phyloP scores from a whole-genome alignment of 2,888 invertebrate genomes.

The Uloborus plumipes region DNA sequence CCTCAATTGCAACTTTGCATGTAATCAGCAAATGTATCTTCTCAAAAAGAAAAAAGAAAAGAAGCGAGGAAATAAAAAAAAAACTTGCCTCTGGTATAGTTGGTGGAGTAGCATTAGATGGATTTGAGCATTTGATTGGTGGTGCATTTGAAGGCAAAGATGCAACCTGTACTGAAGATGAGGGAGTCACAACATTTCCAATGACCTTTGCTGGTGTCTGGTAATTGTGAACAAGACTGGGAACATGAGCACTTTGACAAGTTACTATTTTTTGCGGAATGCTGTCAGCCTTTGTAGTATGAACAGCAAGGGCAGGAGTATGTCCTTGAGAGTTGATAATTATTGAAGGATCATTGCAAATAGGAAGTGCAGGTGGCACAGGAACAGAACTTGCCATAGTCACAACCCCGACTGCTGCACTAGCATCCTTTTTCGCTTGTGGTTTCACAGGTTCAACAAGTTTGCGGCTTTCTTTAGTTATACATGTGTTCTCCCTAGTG shows the following conservation, averaged over 20 bases:
- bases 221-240: conserved; percentile 29
- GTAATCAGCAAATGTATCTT: no score
- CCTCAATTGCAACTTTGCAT: no score
- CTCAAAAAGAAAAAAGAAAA: no score
- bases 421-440: conserved; percentile 14
- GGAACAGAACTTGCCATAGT: conserved; percentile 25
- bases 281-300: no score
- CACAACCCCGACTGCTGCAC: conserved; percentile 23
- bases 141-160: conserved; percentile 18
- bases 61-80: no score
- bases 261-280: no score
- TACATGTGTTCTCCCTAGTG: neutral
- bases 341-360: conserved; percentile 27
- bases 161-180: conserved; percentile 19
- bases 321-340: neutral
- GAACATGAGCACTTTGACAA: neutral
- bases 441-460: conserved; percentile 10
- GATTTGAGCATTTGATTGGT: conserved; percentile 12
- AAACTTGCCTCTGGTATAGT: conserved; percentile 42
- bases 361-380: conserved; percentile 3
- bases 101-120: conserved; percentile 1
- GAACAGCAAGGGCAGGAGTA: no score
- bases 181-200: conserved; percentile 33
- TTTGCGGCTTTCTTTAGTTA: neutral
- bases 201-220: conserved; percentile 27